Evolutionary conservation across 35 echinoderm and acorn worm genomes (phyloP).

Genomic region (Nesometra sesokonis): DNA sequence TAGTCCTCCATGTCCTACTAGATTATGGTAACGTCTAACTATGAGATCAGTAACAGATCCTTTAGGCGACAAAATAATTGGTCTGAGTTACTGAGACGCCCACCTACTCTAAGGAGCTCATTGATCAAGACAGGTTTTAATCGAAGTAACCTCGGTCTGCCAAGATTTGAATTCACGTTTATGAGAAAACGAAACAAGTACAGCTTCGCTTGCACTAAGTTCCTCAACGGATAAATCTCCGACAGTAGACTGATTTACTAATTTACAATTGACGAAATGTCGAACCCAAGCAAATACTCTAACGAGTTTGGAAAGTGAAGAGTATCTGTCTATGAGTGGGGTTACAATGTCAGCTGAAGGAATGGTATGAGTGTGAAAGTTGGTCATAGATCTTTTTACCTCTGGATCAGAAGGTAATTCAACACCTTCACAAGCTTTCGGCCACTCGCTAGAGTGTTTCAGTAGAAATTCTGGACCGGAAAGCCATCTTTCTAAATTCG

Average conservation of each 20-base stretch:
- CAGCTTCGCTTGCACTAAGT: background rate
- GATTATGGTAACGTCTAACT: constrained; percentile 10
- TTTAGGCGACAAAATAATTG: constrained; percentile 10
- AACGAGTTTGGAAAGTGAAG: background rate
- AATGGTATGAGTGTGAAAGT: too few species aligned
- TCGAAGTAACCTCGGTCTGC: background rate
- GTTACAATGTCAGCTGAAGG: too few species aligned
- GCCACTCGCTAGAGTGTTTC: background rate
- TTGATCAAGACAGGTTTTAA: background rate
- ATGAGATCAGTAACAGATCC: background rate
- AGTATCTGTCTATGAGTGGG: background rate
- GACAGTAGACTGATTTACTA: background rate
- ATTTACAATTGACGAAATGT: background rate
- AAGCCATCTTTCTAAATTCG: background rate
- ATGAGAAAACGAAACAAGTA: background rate
- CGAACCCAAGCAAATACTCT: constrained; percentile 8
- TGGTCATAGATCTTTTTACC: background rate
- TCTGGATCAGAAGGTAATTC: background rate
- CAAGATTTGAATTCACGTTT: background rate
- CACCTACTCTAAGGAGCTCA: background rate
- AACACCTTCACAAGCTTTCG: background rate
- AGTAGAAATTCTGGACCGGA: background rate
- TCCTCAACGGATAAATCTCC: background rate
- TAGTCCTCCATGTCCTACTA: constrained; percentile 2
- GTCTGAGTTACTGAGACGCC: constrained; percentile 8